Conservation (phyloP, 1,140 invertebrate genomes). For the Samia ricini region DNA sequence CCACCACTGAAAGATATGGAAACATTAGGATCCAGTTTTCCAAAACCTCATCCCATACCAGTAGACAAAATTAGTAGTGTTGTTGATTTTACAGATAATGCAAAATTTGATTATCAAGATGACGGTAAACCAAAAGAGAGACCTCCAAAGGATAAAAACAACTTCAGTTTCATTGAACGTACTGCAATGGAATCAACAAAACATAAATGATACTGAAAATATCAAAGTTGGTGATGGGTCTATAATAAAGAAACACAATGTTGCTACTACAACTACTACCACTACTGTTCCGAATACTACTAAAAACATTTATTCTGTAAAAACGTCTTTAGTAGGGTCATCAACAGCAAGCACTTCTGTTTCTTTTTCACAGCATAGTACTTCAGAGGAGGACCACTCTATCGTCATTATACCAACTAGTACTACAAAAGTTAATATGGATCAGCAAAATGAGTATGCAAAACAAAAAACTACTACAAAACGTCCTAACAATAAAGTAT, state of each 20-base stretch:
- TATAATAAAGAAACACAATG: constrained; percentile 62
- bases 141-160: constrained; percentile 70
- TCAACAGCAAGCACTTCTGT: constrained; percentile 6
- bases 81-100: constrained; percentile 48
- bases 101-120: constrained; percentile 40
- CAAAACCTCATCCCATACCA: constrained; percentile 81
- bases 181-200: constrained; percentile 46
- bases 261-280: constrained; percentile 25
- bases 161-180: constrained; percentile 70
- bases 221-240: constrained; percentile 65
- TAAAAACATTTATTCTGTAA: neutral
- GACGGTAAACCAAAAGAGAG: constrained; percentile 68
- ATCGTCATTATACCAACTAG: neutral
- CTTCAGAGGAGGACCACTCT: neutral
- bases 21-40: constrained; percentile 75
- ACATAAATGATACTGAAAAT: constrained; percentile 55
- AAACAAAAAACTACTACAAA: constrained; percentile 60
- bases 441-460: constrained; percentile 33
- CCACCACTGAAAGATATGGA: constrained; percentile 73
- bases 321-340: constrained; percentile 12
- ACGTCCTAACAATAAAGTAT: constrained; percentile 71
- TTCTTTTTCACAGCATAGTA: neutral
- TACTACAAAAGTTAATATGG: constrained; percentile 10
- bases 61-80: constrained; percentile 81
- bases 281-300: constrained; percentile 16